Evolutionary conservation across 2,797 vertebrate species (phyloP), one percentile per base, ranked within the genome.

Genomic region (Lagodon rhomboides): DNA sequence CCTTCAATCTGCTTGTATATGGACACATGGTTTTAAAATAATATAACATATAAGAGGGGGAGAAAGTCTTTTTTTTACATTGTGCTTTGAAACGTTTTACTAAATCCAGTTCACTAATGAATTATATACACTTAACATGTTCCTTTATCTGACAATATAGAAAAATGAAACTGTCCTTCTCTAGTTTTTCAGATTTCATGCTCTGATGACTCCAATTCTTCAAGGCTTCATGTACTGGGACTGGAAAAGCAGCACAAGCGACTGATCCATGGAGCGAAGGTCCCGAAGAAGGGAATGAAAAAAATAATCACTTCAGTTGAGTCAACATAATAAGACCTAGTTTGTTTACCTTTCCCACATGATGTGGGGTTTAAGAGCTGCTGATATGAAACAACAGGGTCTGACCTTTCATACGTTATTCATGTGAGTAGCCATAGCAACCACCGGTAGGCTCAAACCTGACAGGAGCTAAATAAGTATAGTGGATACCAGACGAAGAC

Each of bases 1-100:
- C 34, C 34, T 9, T 34, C 34, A 34, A 88, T 91, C 80, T 84
- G 68, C 46, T 70, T 86, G 79, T 88, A 83, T 85, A 87, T 54
- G 18, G 43, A 86, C 43, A 50, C 47, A 38, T 80, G 79, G 68
- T 87, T 80, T 90, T 78, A 80, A 80, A 80, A 63, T 77, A 80
- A 82, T 56, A 49, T 30, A 4, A 12, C 61, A 27, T 54, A 43
- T 59, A 64, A 68, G 25, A 43, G 1, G n/a, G 34, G 12, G 3
- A 43, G 74, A 75, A 62, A 49, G 70, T 9, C 34, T 15, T 30
- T 20, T 75, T 75, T 74, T 70, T 66, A 64, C 5, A 13, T 2
- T 23, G 34, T 46, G 10, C 63, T 72, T 65, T 65, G 2, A 83
- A 70, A 74, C 73, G 18, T 78, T 79, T 54, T 25, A 55, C 7